phyloP scores from a whole-genome alignment of 2,797 vertebrate species.

The Gobionotothen gibberifrons region DNA sequence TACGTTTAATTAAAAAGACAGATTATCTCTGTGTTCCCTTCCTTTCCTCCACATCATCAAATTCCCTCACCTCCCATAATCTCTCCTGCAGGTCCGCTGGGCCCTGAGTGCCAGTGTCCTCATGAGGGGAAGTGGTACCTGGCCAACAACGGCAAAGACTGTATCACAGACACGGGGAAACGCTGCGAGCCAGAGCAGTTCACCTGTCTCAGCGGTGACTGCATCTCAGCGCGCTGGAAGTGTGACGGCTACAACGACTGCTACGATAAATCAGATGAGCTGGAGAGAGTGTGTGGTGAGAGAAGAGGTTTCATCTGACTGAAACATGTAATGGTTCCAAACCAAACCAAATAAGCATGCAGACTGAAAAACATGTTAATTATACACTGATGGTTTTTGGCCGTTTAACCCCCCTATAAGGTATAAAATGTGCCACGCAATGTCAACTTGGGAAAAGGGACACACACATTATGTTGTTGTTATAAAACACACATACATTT shows the following conservation, averaged over 20 bases:
- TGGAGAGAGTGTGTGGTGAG: constrained; percentile 94
- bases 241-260: constrained; percentile 91
- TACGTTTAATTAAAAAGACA: constrained; percentile 16
- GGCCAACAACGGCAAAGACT: constrained; percentile 91
- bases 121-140: constrained; percentile 91
- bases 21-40: constrained; percentile 14
- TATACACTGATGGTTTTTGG: not conserved
- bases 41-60: not conserved
- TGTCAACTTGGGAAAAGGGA: not conserved
- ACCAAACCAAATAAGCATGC: not conserved
- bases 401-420: not conserved
- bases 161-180: constrained; percentile 87
- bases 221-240: constrained; percentile 86
- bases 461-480: no score
- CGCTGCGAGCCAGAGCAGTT: constrained; percentile 87
- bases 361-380: not conserved
- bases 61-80: constrained; percentile 15
- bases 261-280: constrained; percentile 89
- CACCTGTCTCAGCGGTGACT: constrained; percentile 90
- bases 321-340: not conserved
- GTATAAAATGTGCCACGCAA: not conserved
- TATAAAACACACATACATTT: no score
- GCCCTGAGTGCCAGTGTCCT: constrained; percentile 95
- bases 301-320: constrained; percentile 5
- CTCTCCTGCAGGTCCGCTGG: constrained; percentile 85